Base-by-base conservation (phyloP, 2,888 invertebrate species). In the Stenodema calcarata region DNA sequence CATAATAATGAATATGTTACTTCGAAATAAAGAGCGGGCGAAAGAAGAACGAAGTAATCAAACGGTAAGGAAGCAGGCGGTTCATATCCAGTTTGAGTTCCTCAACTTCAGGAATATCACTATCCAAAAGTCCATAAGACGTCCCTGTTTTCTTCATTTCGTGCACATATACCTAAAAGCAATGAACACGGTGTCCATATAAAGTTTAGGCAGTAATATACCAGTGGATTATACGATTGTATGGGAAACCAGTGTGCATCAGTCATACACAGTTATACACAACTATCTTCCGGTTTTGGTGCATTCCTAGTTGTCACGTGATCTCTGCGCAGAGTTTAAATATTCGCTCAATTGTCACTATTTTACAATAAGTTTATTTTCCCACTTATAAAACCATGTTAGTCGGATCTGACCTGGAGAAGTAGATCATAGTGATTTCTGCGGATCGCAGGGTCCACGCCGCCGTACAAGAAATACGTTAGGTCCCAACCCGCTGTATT, bases 401-500 rank as follows among this genome's bases (percentile, higher is more conserved):
- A 35, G 7, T 35, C 35, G 35, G 23, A 23, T 7, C 4, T 23
- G 23, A 82, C 82, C 42, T 80, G 18, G 30, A 86, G 73, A 18
- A 86, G 73, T 1, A 69, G 35, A 16, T 86, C 86, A 35, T 50
- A 79, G 16, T 86, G 78, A 12, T 50, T 28, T 11, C 79, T 54
- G 7, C 86, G 54, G 12, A 86, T 16, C 27, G 23, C 54, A 27
- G 86, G 69, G n/a, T 78, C 42, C 1, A 86, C 79, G 47, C 79
- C n/a, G 27, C 47, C 42, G 75, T 44, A 30, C 28, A 87, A 14
- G 79, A 87, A 69, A 30, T 83, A 87, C 27, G 70, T 44, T 2
- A 87, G 54, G 73, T 87, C 87, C 76, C 76, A 87, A 27, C 75
- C 78, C 9, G 47, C 50, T 9, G 87, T 73, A 35, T 87, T 87